These are phyloP conservation scores for Spheniscus humboldti DNA, from an alignment of 2,797 vertebrate species.

Conservation along the genomic window DNA sequence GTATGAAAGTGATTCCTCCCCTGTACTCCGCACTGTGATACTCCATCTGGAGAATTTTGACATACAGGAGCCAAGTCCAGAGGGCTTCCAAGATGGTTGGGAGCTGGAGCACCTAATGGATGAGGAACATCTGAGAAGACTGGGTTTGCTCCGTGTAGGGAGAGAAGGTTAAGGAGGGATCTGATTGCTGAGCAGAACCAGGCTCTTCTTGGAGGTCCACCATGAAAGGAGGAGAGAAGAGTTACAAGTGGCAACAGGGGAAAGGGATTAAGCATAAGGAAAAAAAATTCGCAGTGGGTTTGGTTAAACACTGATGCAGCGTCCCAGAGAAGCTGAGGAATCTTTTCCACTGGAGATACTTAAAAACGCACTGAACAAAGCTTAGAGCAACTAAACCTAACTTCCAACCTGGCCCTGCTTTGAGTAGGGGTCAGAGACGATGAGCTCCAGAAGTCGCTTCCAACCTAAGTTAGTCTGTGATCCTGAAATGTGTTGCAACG, in stretches of 20 bases:
- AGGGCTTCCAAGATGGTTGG: neutral
- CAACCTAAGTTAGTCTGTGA: neutral
- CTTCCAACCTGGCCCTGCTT: neutral
- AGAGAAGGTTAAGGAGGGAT: neutral
- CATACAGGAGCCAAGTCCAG: neutral
- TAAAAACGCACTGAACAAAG: neutral
- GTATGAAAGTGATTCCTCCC: neutral
- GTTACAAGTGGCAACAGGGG: neutral
- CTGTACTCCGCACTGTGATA: neutral
- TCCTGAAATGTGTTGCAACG: neutral
- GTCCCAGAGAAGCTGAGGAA: neutral
- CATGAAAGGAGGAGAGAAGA: neutral
- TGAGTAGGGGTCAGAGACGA: neutral
- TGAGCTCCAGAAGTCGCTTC: neutral
- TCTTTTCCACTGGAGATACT: neutral
- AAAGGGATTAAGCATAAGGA: neutral
- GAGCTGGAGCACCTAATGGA: neutral
- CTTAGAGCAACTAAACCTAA: neutral
- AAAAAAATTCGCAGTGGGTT: neutral
- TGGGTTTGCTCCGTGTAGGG: accelerated
- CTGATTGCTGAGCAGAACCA: neutral
- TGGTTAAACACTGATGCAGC: neutral
- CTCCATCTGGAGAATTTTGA: neutral
- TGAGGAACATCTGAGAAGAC: neutral
- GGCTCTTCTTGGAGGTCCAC: neutral